Conservation (phyloP, 2,888 invertebrate species). For the Philereme transversata region DNA sequence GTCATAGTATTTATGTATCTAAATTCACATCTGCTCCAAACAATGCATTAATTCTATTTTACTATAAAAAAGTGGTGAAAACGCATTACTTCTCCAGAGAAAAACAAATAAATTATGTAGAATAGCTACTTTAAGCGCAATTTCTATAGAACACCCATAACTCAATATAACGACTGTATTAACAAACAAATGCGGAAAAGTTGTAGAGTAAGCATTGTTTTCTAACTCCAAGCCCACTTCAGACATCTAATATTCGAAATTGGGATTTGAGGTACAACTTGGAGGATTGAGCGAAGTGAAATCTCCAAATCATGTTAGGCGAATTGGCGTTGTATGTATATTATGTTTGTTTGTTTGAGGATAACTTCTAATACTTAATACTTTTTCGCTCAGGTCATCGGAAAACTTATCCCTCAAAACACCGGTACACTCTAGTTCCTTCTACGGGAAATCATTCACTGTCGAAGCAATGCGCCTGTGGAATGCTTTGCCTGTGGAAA, state of each 20-base stretch:
- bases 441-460: too few species aligned
- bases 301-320: too few species aligned
- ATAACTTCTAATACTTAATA: too few species aligned
- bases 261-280: constrained; percentile 2
- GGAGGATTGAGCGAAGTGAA: too few species aligned
- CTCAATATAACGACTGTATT: constrained; percentile 59
- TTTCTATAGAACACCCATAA: constrained; percentile 60
- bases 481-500: too few species aligned
- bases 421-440: too few species aligned
- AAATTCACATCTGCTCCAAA: constrained; percentile 32
- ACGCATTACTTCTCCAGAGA: constrained; percentile 58
- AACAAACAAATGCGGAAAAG: constrained; percentile 52
- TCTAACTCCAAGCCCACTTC: constrained; percentile 28
- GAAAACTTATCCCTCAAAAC: too few species aligned
- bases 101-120: constrained; percentile 73
- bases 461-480: too few species aligned
- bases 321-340: too few species aligned
- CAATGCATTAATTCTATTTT: constrained; percentile 44
- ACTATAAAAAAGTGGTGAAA: constrained; percentile 53
- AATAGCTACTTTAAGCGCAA: constrained; percentile 60
- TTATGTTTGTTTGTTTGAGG: too few species aligned
- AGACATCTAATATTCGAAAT: constrained; percentile 7
- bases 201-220: constrained; percentile 50
- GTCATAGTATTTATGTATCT: neutral
- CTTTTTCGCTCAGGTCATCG: too few species aligned